Conservation (phyloP, 1,140 invertebrate genomes). For the Kradibia gibbosae region DNA sequence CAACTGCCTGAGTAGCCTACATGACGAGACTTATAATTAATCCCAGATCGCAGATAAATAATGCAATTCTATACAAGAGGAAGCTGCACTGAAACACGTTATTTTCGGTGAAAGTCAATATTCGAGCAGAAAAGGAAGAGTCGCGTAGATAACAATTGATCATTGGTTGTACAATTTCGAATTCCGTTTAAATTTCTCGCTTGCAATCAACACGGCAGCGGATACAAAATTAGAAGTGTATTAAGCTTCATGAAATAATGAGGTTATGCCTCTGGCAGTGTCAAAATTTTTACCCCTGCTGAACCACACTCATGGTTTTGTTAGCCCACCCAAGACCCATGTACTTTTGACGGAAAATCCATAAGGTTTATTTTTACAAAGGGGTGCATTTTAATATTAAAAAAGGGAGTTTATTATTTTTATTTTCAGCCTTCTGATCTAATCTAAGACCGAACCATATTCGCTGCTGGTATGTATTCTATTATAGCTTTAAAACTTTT, state of each 20-base stretch:
- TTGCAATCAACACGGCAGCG: slow-evolving; percentile 34
- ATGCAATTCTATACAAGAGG: neutral
- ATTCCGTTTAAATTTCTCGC: slow-evolving; percentile 23
- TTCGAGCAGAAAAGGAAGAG: neutral
- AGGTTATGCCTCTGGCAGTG: neutral
- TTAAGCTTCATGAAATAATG: slow-evolving; percentile 26
- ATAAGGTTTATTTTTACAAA: neutral
- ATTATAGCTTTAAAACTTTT: neutral
- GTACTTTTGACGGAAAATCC: neutral
- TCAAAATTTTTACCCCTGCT: neutral
- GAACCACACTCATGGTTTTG: neutral
- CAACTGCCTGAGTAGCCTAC: neutral
- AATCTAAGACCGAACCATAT: no score
- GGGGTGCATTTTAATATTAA: neutral
- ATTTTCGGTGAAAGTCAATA: slow-evolving; percentile 12
- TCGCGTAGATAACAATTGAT: neutral
- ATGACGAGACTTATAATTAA: slow-evolving; percentile 38
- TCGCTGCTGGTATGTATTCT: neutral
- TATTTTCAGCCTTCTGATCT: neutral
- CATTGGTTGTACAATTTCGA: slow-evolving; percentile 3
- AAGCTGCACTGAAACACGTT: neutral
- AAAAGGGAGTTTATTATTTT: neutral
- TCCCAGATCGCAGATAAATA: slow-evolving; percentile 4
- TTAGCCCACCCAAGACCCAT: neutral
- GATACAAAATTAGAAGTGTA: neutral